These are phyloP conservation scores for Percopsis transmontana DNA, from an alignment of 2,113 vertebrate genomes.

Conservation along the genomic window DNA sequence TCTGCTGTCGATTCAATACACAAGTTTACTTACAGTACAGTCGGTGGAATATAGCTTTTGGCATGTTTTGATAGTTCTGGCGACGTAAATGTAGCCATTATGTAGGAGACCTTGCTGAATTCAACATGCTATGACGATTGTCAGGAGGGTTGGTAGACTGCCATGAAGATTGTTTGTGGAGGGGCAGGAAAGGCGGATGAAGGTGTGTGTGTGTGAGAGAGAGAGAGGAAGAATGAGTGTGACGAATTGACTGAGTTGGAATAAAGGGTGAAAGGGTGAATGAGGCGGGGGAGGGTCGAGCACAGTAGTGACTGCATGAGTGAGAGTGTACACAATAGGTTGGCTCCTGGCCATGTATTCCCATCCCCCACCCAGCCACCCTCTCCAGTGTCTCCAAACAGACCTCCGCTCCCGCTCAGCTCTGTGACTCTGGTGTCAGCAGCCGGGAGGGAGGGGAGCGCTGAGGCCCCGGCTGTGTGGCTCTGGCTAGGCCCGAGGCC, in stretches of 20 bases:
- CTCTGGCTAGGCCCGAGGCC: conserved; percentile 69
- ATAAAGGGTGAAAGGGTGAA: conserved; percentile 57
- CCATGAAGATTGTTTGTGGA: background rate
- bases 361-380: conserved; percentile 73
- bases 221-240: conserved; percentile 24
- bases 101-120: conserved; percentile 34
- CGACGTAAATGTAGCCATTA: background rate
- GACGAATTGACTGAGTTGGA: conserved; percentile 35
- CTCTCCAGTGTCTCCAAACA: conserved; percentile 67
- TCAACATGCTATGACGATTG: conserved; percentile 4
- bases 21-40: background rate
- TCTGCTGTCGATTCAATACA: background rate
- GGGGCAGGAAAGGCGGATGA: background rate
- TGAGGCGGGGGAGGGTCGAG: conserved; percentile 15
- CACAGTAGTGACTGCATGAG: conserved; percentile 21
- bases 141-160: conserved; percentile 21
- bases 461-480: conserved; percentile 68
- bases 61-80: background rate
- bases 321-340: conserved; percentile 75
- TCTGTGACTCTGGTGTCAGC: conserved; percentile 68
- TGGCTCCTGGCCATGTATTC: conserved; percentile 75
- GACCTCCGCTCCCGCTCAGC: conserved; percentile 63
- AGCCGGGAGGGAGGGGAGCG: conserved; percentile 70
- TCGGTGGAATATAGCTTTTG: conserved; percentile 4
- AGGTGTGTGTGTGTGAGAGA: background rate